Percentiles rank a stretch among this genome's conserved stretches.
phyloP scores from a whole-genome alignment of 2,113 vertebrate genomes.

The Aspidoscelis tigris region DNA sequence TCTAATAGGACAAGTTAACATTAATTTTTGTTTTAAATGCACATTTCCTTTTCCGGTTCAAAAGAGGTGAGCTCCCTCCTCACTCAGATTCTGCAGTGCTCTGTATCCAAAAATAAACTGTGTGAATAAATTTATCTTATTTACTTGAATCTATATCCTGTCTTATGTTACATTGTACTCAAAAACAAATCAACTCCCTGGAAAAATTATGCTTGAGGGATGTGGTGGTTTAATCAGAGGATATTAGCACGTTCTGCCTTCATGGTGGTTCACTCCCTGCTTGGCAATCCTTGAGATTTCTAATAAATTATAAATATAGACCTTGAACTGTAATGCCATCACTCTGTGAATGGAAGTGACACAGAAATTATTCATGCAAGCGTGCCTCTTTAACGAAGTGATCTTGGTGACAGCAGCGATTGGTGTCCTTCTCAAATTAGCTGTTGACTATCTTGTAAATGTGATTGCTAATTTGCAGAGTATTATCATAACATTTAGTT shows the following conservation, averaged over 20 bases:
- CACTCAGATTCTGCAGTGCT: slow-evolving; percentile 37
- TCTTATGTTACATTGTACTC: slow-evolving; percentile 9
- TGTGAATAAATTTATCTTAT: slow-evolving; percentile 48
- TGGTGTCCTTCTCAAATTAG: neutral
- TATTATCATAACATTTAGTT: neutral
- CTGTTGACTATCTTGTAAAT: neutral
- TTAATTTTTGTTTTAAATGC: neutral
- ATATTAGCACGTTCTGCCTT: slow-evolving; percentile 47
- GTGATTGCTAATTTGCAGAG: neutral
- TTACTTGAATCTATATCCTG: too few species aligned
- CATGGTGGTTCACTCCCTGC: accelerated
- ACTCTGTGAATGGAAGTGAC: neutral
- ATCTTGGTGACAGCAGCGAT: neutral
- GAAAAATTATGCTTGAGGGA: slow-evolving; percentile 37
- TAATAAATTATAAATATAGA: slow-evolving; percentile 8
- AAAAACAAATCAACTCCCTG: slow-evolving; percentile 52
- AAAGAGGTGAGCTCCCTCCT: neutral
- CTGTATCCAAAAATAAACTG: slow-evolving; percentile 28
- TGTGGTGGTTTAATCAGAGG: slow-evolving; percentile 45
- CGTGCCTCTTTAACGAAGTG: neutral
- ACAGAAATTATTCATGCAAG: neutral
- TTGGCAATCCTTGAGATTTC: slow-evolving; percentile 21
- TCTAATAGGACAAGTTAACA: neutral
- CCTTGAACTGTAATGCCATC: slow-evolving; percentile 22
- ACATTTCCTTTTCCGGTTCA: neutral